phyloP scores from a whole-genome alignment of 1,140 invertebrate species.

The Drosophila nigromelanica region DNA sequence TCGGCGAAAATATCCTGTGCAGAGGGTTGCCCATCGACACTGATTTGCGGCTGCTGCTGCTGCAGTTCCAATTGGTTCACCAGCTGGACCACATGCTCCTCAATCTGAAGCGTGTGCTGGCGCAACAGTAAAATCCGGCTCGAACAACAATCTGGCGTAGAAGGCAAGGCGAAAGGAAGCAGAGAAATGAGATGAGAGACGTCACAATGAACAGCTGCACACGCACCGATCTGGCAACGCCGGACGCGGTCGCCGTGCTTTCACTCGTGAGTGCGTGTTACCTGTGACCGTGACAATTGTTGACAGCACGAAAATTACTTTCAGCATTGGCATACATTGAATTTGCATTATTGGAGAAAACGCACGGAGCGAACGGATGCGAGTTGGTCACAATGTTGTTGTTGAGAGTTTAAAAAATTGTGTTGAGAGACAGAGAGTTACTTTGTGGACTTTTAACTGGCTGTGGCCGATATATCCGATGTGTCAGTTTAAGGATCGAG shows the following conservation, averaged over 20 bases:
- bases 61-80: constrained; percentile 65
- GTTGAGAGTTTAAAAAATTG: constrained; percentile 2
- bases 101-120: constrained; percentile 76
- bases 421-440: constrained; percentile 3
- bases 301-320: constrained; percentile 84
- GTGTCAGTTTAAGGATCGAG: constrained; percentile 58
- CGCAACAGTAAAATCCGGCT: constrained; percentile 82
- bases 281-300: constrained; percentile 83
- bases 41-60: constrained; percentile 52
- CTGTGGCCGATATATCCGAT: constrained; percentile 21
- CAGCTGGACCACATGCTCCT: constrained; percentile 71
- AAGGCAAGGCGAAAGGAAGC: neutral
- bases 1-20: constrained; percentile 15
- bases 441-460: constrained; percentile 18
- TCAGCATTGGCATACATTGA: constrained; percentile 64
- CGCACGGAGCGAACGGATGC: constrained; percentile 32
- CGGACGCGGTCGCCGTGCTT: neutral
- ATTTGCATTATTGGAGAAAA: constrained; percentile 71
- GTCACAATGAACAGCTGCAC: constrained; percentile 32
- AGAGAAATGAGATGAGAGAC: neutral
- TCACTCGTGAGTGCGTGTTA: constrained; percentile 44
- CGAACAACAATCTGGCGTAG: constrained; percentile 78
- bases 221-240: constrained; percentile 41
- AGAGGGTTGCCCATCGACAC: constrained; percentile 10
- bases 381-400: neutral